Percentiles rank a stretch among this genome's conserved stretches.
These are phyloP conservation scores for Tragopan temminckii DNA, from an alignment of 2,797 vertebrate genomes.

Conservation along the genomic window DNA sequence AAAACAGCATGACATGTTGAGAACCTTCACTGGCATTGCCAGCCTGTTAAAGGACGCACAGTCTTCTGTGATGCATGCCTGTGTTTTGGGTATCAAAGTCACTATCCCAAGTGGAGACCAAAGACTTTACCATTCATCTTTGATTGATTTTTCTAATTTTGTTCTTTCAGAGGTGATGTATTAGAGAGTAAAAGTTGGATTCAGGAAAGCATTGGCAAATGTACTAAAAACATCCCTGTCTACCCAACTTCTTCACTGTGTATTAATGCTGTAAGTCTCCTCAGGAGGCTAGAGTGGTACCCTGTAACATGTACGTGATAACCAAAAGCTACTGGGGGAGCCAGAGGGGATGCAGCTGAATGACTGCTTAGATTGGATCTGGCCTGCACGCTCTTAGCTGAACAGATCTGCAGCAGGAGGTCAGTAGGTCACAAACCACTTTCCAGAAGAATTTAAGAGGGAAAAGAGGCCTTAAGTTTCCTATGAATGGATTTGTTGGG, in stretches of 20 bases:
- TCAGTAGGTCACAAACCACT: neutral
- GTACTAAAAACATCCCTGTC: neutral
- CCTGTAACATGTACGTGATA: too few relatives aligned
- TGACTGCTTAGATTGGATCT: neutral
- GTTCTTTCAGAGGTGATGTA: neutral
- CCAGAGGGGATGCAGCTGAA: neutral
- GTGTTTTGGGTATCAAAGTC: neutral
- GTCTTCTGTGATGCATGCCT: neutral
- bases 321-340: neutral
- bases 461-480: neutral
- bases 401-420: neutral
- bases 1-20: neutral
- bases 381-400: neutral
- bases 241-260: neutral
- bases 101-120: neutral
- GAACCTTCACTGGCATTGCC: neutral
- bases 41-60: neutral
- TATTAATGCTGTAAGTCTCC: neutral
- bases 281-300: neutral
- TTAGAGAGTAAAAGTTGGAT: neutral
- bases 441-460: neutral
- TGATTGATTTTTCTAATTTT: slow-evolving; percentile 11
- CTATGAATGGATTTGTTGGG: neutral
- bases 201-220: neutral
- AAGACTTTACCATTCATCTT: neutral